Conservation (phyloP, 2,113 vertebrate species). For the Butorides virescens region DNA sequence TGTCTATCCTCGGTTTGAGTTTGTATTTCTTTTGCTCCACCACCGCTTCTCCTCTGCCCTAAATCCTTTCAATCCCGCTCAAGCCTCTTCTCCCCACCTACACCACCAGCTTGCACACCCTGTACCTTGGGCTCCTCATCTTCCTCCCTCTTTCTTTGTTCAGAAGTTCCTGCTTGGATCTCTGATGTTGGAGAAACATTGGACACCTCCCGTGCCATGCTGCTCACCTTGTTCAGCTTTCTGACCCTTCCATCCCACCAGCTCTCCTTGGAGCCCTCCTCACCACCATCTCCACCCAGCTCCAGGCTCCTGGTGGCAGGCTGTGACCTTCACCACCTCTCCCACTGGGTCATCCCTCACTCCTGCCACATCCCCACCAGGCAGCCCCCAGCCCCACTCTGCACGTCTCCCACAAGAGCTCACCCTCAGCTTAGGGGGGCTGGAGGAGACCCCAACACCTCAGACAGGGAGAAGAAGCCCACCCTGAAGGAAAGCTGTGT, state of each 20-base stretch:
- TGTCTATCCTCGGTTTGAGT: background rate
- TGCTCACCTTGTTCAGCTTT: background rate
- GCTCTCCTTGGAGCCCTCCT: background rate
- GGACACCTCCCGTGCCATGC: fast-evolving
- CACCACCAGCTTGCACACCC: background rate
- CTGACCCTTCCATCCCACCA: background rate
- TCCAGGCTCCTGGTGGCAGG: background rate
- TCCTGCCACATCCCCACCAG: fast-evolving
- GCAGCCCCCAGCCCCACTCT: background rate
- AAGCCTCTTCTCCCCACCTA: background rate
- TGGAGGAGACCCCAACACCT: background rate
- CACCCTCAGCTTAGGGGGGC: background rate
- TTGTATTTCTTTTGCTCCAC: background rate
- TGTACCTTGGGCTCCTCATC: background rate
- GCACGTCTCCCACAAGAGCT: background rate
- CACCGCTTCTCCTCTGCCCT: background rate
- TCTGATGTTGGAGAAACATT: background rate
- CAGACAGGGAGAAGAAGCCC: background rate
- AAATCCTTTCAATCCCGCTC: background rate
- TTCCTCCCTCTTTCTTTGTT: background rate
- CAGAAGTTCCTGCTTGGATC: background rate
- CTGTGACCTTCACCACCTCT: background rate
- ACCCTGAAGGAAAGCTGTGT: background rate
- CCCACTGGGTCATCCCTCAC: background rate
- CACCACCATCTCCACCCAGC: background rate